Base-by-base conservation (phyloP, 2,113 vertebrate species). In the Gobius niger region DNA sequence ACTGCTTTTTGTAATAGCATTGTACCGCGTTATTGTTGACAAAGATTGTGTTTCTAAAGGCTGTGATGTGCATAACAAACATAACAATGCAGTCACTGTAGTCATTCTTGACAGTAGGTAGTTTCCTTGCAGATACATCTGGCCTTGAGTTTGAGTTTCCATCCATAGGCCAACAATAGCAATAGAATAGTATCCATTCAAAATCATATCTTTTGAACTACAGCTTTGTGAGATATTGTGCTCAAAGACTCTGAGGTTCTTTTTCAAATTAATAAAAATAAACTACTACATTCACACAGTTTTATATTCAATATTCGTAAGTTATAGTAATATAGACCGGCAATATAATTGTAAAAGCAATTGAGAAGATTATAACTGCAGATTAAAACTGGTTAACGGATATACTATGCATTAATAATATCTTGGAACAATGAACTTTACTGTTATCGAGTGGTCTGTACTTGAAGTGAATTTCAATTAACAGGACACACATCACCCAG, bases 301-400 rank as follows among this genome's bases (percentile, higher is more conserved):
- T 19, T 24, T 18, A 54, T 54, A 24, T 19, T 10, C 19, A 40
- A 50, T 51, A 18, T 65, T 69, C 34, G 24, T n/a, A 68, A 70
- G 73, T 51, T 19, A 13, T 69, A 68, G 3, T 15, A 16, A 69
- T 44, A 49, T 49, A 49, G 42, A 74, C 61, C 44, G 67, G 70
- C 11, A 11, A 57, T 8, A 57, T 42, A 61, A 41, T 56, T 80
- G 81, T 46, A 1, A 49, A 72, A 53, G 42, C 3, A 79, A 84
- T 83, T 72, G 82, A 64, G 53, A 67, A 47, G 65, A 81, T 70
- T 81, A 65, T 47, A 70, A 40, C 47, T 44, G 64, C 24, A 71
- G 75, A 78, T 49, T 46, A 65, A 59, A 80, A 68, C 10, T 67
- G 73, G 19, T 57, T 16, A 71, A 42, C 42, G 63, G 77, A 73